Evolutionary conservation across 2,113 vertebrate genomes (phyloP), one percentile per base, ranked within the genome.

Genomic region (Leucosticte australis): DNA sequence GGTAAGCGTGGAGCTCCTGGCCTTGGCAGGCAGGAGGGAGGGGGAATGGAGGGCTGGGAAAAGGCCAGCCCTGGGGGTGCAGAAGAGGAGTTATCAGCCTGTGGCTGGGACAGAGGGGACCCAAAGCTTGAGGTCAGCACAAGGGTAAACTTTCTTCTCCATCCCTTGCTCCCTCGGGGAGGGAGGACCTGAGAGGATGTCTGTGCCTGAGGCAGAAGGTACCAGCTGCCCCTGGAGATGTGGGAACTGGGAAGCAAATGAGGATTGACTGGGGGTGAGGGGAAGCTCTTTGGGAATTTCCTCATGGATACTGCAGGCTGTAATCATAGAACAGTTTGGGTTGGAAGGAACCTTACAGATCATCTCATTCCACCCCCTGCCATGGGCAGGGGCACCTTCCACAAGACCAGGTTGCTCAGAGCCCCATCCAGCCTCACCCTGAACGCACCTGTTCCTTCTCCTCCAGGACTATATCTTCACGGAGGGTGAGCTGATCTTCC

Each of bases 401-500:
- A 35, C 87, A 6, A 13, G 24, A 13, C 11, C 39, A 30, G 41
- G 8, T 4, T 31, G 41, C 20, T n/a, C 30, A 46, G 60, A 68
- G 39, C 46, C 37, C 52, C 46, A 44, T n/a, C 19, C 60, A 67
- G 33, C 33, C 62, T 60, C 10, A 3, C 77, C 24, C 10, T 33
- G n/a, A 27, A 4, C 56, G 42, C 42, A 17, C 1, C 19, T 74
- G 50, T 77, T 75, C 42, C 22, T 55, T 55, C 52, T 44, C 18
- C 70, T 83, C 49, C 82, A 99, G 99, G 99, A 99, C 95, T 99
- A 99, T 12, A 3, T 98, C 50, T 97, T 97, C 4, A 88, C 97
- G 9, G 99, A 99, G 64, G 99, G 99, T 3, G 99, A 99, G 19
- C 94, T 99, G 83, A 96, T 94, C 5, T 99, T 98, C 89, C 97